Percentiles rank a stretch among this genome's conserved stretches.
These are phyloP conservation scores for Amiota mariae DNA, from an alignment of 2,888 invertebrate genomes.

Conservation along the genomic window DNA sequence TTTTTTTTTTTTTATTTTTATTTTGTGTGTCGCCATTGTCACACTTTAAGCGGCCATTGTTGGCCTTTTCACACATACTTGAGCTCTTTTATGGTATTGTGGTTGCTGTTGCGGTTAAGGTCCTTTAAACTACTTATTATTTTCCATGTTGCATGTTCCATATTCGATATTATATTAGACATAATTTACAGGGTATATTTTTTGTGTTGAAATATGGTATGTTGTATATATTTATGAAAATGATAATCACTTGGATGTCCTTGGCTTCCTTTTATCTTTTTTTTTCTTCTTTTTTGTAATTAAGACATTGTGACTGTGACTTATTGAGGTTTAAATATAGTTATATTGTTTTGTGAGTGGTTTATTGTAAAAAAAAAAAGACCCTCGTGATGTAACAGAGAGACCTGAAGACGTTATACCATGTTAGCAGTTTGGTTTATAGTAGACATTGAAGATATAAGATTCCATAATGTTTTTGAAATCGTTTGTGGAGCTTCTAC, in stretches of 20 bases:
- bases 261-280: too few relatives aligned
- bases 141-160: too few relatives aligned
- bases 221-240: constrained; percentile 55
- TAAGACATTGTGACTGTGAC: neutral
- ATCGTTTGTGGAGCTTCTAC: too few relatives aligned
- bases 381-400: neutral
- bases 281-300: too few relatives aligned
- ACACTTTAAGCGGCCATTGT: constrained; percentile 59
- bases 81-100: constrained; percentile 24
- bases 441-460: too few relatives aligned
- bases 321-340: neutral
- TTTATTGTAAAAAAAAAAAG: neutral
- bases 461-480: too few relatives aligned
- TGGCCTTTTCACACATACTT: constrained; percentile 56
- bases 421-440: too few relatives aligned
- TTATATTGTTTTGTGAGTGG: neutral
- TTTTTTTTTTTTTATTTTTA: constrained; percentile 12
- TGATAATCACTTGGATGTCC: constrained; percentile 37
- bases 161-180: too few relatives aligned
- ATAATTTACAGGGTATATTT: constrained; percentile 47
- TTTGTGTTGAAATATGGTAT: constrained; percentile 33
- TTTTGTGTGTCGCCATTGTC: constrained; percentile 44
- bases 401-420: neutral
- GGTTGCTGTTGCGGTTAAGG: constrained; percentile 34
- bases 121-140: constrained; percentile 40